phyloP scores from a whole-genome alignment of 2,888 invertebrate genomes.

The Eristalis intricaria region DNA sequence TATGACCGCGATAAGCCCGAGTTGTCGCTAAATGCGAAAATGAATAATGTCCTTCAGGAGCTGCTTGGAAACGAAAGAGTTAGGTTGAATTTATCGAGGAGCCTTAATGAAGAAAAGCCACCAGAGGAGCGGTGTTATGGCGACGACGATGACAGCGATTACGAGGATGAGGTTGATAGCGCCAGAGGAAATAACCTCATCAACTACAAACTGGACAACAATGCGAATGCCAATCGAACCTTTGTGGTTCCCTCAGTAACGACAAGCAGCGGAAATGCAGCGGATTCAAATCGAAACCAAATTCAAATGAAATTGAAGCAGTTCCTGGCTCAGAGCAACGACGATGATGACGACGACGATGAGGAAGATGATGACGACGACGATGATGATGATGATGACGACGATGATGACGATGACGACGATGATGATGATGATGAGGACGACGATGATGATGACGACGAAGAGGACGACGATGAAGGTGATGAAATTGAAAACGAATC shows the following conservation, averaged over 20 bases:
- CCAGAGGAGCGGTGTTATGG: constrained; percentile 71
- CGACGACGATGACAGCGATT: constrained; percentile 73
- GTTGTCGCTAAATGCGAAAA: constrained; percentile 81
- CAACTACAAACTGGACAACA: constrained; percentile 69
- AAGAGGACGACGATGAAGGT: constrained; percentile 65
- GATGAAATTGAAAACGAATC: constrained; percentile 74
- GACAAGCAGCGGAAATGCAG: constrained; percentile 1
- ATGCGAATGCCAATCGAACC: constrained; percentile 78
- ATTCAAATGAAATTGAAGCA: constrained; percentile 69
- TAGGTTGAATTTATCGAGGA: constrained; percentile 81
- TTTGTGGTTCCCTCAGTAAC: constrained; percentile 72
- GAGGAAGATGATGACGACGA: constrained; percentile 50
- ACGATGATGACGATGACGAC: constrained; percentile 51
- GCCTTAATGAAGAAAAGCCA: constrained; percentile 75
- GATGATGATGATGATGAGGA: constrained; percentile 74
- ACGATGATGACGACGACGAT: constrained; percentile 54
- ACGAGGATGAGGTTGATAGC: constrained; percentile 42
- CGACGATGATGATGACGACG: constrained; percentile 76
- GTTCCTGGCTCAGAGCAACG: constrained; percentile 57
- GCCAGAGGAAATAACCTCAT: constrained; percentile 37
- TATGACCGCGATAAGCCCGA: constrained; percentile 62
- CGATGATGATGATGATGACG: constrained; percentile 39
- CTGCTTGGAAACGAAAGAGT: constrained; percentile 81
- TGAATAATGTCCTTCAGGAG: constrained; percentile 82
- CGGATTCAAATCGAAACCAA: constrained; percentile 63